phyloP scores from a whole-genome alignment of 2,113 vertebrate genomes.

The Enhydra lutris region DNA sequence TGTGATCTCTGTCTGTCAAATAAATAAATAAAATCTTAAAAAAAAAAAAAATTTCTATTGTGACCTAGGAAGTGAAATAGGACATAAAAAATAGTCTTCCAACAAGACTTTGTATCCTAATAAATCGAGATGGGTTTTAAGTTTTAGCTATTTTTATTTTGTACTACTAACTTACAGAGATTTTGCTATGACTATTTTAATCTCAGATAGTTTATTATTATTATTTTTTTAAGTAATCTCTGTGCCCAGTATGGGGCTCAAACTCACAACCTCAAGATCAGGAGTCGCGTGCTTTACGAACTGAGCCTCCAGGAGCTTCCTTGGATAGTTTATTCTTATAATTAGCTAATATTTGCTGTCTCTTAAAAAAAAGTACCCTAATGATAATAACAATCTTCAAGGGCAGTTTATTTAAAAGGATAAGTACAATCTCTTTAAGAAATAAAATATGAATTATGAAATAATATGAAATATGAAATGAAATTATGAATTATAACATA shows the following conservation, averaged over 20 bases:
- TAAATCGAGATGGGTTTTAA: neutral
- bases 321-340: neutral
- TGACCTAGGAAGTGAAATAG: neutral
- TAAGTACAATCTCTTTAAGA: slow-evolving; percentile 43
- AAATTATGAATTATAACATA: neutral
- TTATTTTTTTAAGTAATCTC: neutral
- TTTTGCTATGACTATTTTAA: neutral
- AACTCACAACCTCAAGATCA: neutral
- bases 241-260: neutral
- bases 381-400: neutral
- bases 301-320: neutral
- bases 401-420: slow-evolving; percentile 29
- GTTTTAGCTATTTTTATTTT: slow-evolving; percentile 9
- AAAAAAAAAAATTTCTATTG: neutral
- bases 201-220: neutral
- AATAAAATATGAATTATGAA: neutral
- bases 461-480: neutral
- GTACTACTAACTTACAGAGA: neutral
- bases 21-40: too few relatives aligned
- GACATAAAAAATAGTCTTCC: neutral
- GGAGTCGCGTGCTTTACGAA: neutral
- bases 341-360: neutral
- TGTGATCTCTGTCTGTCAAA: too few relatives aligned
- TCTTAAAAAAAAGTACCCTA: neutral
- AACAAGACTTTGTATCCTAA: neutral